Evolutionary conservation across 2,113 vertebrate species (phyloP), one percentile per base, ranked within the genome.

Genomic region (Mustela nigripes): DNA sequence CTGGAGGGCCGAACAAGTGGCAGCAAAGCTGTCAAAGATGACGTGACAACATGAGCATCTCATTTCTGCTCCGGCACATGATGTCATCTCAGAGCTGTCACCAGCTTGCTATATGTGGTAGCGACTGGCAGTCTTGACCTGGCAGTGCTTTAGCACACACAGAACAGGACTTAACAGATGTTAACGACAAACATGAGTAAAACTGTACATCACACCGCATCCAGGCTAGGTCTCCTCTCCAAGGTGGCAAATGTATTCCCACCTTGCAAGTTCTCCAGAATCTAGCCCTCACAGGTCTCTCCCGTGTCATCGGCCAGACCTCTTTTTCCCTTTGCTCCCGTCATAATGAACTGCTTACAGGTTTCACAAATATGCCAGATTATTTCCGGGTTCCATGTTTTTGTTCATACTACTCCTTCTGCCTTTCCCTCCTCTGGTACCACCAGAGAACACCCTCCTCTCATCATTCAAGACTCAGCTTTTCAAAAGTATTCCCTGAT

Each of bases 201-300:
- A 48, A 48, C 14, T 26, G 1, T 31, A 48, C 26, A 28, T 88
- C 33, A 86, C 15, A 22, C 12, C 74, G 89, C 42, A 69, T 39
- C 67, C 50, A 3, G n/a, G 62, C 33, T 79, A 31, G 45, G 11
- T 74, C 53, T 79, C 67, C 89, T 76, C 79, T 71, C 81, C 69
- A 78, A 73, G n/a, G 2, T 78, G 67, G 26, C 58, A 89, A 81
- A 71, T 31, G 83, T 2, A 14, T 11, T 53, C 21, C 2, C 28
- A 58, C 42, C 80, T 92, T 88, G 73, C 80, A 92, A 90, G 69
- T 14, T 84, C 42, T 81, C 73, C 83, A 83, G 84, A 36, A 28
- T 42, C 56, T 10, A 76, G 86, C 15, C 60, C 45, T 73, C 5
- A 28, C 60, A 28, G 62, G 71, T 79, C 42, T 91, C 71, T 94